Conservation (phyloP, 1,140 invertebrate species). For the Thaumetopoea pityocampa region DNA sequence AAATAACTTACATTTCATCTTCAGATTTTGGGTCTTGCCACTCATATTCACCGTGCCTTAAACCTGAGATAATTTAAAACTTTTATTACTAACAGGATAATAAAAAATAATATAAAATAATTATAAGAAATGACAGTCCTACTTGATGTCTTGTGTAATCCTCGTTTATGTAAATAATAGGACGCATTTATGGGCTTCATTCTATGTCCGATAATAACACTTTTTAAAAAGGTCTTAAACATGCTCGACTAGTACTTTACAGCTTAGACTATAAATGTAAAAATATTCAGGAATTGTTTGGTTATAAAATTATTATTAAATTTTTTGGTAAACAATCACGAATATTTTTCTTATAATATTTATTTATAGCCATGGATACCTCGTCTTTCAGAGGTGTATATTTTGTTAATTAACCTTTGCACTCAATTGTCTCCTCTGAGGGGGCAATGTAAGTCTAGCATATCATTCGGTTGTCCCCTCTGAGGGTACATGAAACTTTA, state of each 20-base stretch:
- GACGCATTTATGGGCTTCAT: conserved; percentile 3
- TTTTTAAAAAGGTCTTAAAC: conserved; percentile 22
- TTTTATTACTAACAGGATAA: conserved; percentile 13
- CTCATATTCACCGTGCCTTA: conserved; percentile 91
- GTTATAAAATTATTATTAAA: conserved; percentile 20
- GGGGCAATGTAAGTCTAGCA: too few species aligned
- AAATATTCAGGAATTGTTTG: conserved; percentile 17
- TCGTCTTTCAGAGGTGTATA: too few species aligned
- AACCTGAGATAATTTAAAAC: conserved; percentile 48
- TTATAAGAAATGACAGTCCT: conserved; percentile 11
- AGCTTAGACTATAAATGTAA: conserved; percentile 1
- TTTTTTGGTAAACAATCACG: too few species aligned
- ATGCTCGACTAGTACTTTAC: conserved; percentile 29
- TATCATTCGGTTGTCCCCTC: too few species aligned
- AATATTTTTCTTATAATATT: too few species aligned
- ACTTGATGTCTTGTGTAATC: conserved; percentile 43
- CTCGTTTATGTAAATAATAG: conserved; percentile 20
- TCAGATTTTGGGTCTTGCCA: conserved; percentile 94
- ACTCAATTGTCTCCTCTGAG: too few species aligned
- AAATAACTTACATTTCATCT: conserved; percentile 90
- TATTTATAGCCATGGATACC: too few species aligned
- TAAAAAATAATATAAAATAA: conserved; percentile 13
- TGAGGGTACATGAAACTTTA: too few species aligned
- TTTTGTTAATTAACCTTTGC: too few species aligned
- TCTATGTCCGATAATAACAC: conserved; percentile 7